Conservation (phyloP, 2,888 invertebrate species). For the Sturmia bella region DNA sequence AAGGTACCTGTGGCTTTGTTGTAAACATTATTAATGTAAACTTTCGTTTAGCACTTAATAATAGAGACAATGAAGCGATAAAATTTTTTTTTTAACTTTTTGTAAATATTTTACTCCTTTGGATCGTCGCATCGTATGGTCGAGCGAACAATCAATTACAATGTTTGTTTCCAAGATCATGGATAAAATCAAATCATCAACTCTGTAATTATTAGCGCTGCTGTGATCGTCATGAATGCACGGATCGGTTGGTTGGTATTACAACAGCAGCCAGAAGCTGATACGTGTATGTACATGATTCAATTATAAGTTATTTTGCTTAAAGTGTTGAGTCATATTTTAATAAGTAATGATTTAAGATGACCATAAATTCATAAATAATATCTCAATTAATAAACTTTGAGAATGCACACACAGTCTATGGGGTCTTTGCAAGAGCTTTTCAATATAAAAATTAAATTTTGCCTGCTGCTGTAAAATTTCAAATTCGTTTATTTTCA, state of each 20-base stretch:
- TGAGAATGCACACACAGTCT: too few species aligned
- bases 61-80: not conserved
- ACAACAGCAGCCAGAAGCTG: slow-evolving; percentile 10
- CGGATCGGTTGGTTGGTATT: not conserved
- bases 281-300: slow-evolving; percentile 17
- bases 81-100: not conserved
- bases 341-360: not conserved
- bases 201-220: slow-evolving; percentile 7
- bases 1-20: slow-evolving; percentile 7
- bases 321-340: slow-evolving; percentile 8
- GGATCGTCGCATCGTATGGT: not conserved
- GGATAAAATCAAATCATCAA: slow-evolving; percentile 29
- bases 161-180: slow-evolving; percentile 32
- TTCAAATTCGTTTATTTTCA: too few species aligned
- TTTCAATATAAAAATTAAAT: too few species aligned
- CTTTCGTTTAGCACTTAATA: slow-evolving; percentile 31
- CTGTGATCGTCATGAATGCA: slow-evolving; percentile 21
- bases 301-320: slow-evolving; percentile 6
- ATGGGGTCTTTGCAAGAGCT: too few species aligned
- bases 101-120: slow-evolving; percentile 7
- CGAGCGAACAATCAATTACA: not conserved
- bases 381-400: too few species aligned
- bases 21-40: slow-evolving; percentile 29
- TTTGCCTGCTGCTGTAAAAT: too few species aligned
- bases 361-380: not conserved